phyloP scores from a whole-genome alignment of 2,113 vertebrate species.

The Eptesicus fuscus region DNA sequence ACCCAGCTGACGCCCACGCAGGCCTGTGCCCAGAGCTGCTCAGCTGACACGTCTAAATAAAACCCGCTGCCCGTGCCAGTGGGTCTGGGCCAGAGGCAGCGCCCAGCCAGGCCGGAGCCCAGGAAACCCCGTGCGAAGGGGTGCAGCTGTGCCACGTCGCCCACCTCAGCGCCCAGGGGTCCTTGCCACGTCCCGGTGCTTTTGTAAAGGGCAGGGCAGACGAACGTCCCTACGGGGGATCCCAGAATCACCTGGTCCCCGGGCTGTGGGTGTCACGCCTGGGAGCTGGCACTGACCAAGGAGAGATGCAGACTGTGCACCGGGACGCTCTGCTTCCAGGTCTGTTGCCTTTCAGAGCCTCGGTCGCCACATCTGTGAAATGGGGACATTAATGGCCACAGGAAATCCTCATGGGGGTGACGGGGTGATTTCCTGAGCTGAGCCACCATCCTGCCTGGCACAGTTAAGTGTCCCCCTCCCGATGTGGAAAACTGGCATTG shows the following conservation, averaged over 20 bases:
- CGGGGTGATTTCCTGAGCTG: fast-evolving
- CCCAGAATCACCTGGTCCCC: neutral
- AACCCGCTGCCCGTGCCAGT: slow-evolving; percentile 76
- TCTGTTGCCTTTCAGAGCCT: neutral
- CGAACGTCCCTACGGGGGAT: slow-evolving; percentile 28
- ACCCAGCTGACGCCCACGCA: slow-evolving; percentile 60
- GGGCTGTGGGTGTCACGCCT: fast-evolving
- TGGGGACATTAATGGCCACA: fast-evolving
- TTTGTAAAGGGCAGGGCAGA: neutral
- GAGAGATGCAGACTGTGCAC: neutral
- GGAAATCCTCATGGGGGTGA: fast-evolving
- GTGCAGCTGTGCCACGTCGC: neutral
- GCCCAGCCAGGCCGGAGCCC: slow-evolving; percentile 58
- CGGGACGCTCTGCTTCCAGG: neutral
- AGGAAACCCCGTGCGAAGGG: neutral
- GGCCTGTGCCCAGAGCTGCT: slow-evolving; percentile 75
- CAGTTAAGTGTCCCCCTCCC: fast-evolving
- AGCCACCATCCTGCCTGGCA: fast-evolving
- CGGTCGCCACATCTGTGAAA: fast-evolving
- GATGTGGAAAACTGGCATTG: fast-evolving
- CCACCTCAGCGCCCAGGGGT: neutral
- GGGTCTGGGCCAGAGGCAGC: slow-evolving; percentile 74
- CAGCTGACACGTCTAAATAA: slow-evolving; percentile 78
- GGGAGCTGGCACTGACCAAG: neutral
- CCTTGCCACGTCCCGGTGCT: neutral